Evolutionary conservation across 2,113 vertebrate species (phyloP), one percentile per base, ranked within the genome.

Genomic region (Platycercus adscitus): DNA sequence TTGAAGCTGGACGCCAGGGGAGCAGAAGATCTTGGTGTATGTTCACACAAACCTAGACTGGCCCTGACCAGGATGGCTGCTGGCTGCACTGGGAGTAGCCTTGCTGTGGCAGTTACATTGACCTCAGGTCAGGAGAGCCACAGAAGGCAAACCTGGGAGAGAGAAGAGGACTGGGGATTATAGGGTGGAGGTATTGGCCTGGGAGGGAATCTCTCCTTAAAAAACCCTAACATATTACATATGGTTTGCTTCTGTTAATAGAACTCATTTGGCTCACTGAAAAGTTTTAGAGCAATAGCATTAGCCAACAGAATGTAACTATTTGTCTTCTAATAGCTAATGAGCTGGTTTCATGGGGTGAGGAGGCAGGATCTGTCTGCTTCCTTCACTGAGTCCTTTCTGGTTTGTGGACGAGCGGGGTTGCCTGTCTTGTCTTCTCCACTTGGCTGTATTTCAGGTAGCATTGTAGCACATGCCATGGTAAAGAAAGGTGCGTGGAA

Each of bases 381-480:
- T 88, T 86, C 52, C 41, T 18, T 68, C 35, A 10, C 17, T 1
- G 47, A 50, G 35, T 58, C 47, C 52, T 64, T 90, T 80, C 58
- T 86, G 71, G 35, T 81, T 76, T 72, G 19, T 56, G 53, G 56
- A 41, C 17, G 53, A 71, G 31, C 8, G 0, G 0, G 3, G 6
- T 18, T 61, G 35, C 33, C 33, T 41, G 9, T 47, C n/a, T 53
- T 60, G 15, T 46, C 33, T 82, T 88, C 35, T 65, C 14, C 47
- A 13, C 33, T 33, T 50, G 63, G 5, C 15, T 29, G 31, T 25
- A 1, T 12, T 69, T 29, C 80, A 77, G 66, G 17, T 35, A 29
- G 39, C 26, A 11, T 64, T 69, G 58, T 33, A 63, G 49, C 49
- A 24, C 0, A 0, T 53, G 55, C 39, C 9, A 0, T 26, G 63